These are phyloP conservation scores for Misgurnus mizolepis DNA, from an alignment of 2,113 vertebrate species.

Conservation along the genomic window DNA sequence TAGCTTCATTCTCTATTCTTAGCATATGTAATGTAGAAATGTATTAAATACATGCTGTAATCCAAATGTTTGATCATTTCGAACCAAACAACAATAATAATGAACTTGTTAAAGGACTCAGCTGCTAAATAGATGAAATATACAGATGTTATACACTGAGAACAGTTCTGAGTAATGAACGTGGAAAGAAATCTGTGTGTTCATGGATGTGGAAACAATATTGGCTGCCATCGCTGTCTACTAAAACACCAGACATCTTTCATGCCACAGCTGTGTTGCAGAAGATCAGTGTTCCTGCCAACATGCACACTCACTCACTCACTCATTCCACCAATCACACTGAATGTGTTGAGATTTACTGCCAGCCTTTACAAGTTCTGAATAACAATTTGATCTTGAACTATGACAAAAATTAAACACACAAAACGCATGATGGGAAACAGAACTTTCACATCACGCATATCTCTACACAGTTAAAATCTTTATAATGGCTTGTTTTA, in stretches of 20 bases:
- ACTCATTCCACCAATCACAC: conserved; percentile 1
- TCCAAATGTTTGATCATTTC: no score
- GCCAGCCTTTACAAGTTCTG: neutral
- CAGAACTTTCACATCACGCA: no score
- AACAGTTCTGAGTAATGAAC: neutral
- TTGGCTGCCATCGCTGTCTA: conserved; percentile 32
- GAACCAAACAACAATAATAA: neutral
- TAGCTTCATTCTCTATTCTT: no score
- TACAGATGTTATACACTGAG: neutral
- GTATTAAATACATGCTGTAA: no score
- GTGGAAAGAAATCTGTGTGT: conserved; percentile 7
- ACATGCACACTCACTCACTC: neutral
- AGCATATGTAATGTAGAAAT: no score
- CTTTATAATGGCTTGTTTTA: no score
- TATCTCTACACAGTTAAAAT: no score
- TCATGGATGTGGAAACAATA: conserved; percentile 34
- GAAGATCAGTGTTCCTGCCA: conserved; percentile 31
- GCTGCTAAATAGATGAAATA: neutral
- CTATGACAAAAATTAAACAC: no score
- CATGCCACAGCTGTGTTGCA: conserved; percentile 49
- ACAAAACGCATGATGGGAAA: neutral
- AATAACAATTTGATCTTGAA: neutral
- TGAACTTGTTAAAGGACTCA: no score
- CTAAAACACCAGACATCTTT: conserved; percentile 52
- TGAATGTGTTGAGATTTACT: neutral